A percentile compares a stretch with the other conserved stretches of the same genome.
Conservation (phyloP, 2,113 vertebrate species). For the Carollia perspicillata region DNA sequence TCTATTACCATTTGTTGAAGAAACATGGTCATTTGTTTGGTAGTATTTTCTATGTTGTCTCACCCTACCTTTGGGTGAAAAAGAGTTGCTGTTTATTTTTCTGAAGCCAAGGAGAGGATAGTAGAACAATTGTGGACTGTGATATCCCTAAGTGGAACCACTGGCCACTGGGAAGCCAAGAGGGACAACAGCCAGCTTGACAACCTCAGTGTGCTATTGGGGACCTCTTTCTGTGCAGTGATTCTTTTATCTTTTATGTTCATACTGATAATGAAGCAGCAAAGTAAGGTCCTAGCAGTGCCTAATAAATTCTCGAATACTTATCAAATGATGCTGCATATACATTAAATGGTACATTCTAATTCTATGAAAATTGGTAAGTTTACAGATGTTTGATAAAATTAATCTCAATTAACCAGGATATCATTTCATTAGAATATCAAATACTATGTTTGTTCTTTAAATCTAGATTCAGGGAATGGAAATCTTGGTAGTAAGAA, state of each 20-base stretch:
- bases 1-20: not conserved
- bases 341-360: not conserved
- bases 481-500: not conserved
- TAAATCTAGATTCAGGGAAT: not conserved
- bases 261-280: not conserved
- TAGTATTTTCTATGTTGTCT: not conserved
- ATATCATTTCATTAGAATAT: not conserved
- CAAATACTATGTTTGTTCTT: not conserved
- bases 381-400: not conserved
- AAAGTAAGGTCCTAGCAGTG: not conserved
- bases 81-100: not conserved
- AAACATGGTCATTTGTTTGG: not conserved
- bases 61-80: not conserved
- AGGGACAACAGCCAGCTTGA: not conserved
- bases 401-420: not conserved
- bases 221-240: not conserved
- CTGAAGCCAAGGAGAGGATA: not conserved
- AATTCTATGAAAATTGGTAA: not conserved
- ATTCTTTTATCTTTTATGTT: not conserved
- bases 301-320: not conserved
- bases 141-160: not conserved
- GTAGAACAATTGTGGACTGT: not conserved
- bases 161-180: not conserved
- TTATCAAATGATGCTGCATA: not conserved
- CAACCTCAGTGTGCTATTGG: not conserved